These are phyloP conservation scores for Mamestra brassicae DNA, from an alignment of 2,888 invertebrate species.

Conservation along the genomic window DNA sequence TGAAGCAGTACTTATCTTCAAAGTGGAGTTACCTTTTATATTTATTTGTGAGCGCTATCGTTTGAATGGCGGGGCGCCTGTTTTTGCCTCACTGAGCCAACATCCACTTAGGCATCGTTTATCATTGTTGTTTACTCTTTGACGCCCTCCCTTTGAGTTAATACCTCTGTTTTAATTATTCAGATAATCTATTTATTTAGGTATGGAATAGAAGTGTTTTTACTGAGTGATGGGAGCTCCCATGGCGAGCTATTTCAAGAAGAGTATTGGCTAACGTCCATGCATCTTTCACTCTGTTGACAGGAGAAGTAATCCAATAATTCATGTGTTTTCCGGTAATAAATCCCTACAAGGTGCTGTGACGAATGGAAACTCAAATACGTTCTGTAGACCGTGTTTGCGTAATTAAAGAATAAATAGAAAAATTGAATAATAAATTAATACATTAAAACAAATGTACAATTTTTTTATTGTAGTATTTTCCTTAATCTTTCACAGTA, in stretches of 20 bases:
- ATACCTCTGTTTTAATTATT: constrained; percentile 48
- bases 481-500: too few relatives aligned
- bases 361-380: neutral
- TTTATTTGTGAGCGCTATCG: constrained; percentile 55
- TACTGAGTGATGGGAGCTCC: neutral
- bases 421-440: neutral
- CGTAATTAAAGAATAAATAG: too few relatives aligned
- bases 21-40: constrained; percentile 55
- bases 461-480: too few relatives aligned
- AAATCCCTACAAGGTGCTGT: too few relatives aligned
- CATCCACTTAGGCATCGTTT: constrained; percentile 63
- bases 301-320: neutral
- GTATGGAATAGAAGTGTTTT: constrained; percentile 18
- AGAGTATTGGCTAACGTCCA: neutral
- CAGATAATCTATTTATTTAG: constrained; percentile 45
- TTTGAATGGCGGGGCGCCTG: constrained; percentile 42
- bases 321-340: neutral
- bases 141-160: constrained; percentile 52
- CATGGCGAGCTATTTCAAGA: neutral
- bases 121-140: constrained; percentile 59
- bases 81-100: constrained; percentile 54
- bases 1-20: constrained; percentile 54
- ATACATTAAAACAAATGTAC: too few relatives aligned
- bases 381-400: neutral
- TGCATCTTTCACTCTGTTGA: neutral